Conservation (phyloP, 2,888 invertebrate genomes). For the Trimorus sp. region DNA sequence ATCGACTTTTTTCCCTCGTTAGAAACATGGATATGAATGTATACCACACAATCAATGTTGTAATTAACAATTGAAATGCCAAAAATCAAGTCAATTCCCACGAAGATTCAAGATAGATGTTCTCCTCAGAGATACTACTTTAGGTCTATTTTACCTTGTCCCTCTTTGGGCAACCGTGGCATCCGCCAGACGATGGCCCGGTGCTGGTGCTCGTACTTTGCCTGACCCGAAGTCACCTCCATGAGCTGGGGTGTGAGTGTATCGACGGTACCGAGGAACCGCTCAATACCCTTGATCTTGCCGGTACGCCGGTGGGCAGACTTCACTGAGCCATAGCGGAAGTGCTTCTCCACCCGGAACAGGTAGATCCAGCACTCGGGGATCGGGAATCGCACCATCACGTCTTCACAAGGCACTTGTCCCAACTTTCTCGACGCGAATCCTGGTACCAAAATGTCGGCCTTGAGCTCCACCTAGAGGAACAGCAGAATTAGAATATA, state of each 20-base stretch:
- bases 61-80: no score
- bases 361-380: conserved; percentile 99
- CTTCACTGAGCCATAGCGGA: conserved; percentile 83
- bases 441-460: conserved; percentile 98
- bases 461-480: conserved; percentile 92
- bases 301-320: conserved; percentile 87
- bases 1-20: no score
- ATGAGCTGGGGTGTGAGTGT: conserved; percentile 95
- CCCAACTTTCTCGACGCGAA: conserved; percentile 97
- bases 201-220: conserved; percentile 99
- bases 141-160: conserved; percentile 88
- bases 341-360: conserved; percentile 99
- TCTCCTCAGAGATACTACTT: no score
- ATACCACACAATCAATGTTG: no score
- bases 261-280: conserved; percentile 95
- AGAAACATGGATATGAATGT: no score
- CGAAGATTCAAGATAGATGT: no score
- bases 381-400: conserved; percentile 97
- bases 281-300: conserved; percentile 95
- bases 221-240: conserved; percentile 97
- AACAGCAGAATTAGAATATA: no score
- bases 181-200: conserved; percentile 99
- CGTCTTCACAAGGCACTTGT: conserved; percentile 98
- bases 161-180: conserved; percentile 98
- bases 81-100: no score